Conservation (phyloP, 2,888 invertebrate species). For the Nasonia oneida region DNA sequence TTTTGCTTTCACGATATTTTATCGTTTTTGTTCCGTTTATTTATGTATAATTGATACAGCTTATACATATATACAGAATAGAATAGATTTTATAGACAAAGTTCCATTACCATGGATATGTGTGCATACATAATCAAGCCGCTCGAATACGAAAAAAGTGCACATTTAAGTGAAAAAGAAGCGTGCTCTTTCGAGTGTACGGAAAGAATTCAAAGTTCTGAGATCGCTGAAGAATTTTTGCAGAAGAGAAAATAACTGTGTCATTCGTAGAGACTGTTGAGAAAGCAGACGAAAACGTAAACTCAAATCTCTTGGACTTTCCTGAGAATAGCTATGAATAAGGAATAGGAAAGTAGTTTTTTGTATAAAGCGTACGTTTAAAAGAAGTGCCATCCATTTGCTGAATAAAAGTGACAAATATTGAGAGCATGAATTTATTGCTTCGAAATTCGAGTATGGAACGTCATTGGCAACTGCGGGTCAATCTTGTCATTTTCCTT, state of each 20-base stretch:
- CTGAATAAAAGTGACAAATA: constrained; percentile 43
- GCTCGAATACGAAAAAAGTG: constrained; percentile 16
- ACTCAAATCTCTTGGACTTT: constrained; percentile 8
- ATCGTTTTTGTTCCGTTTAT: constrained; percentile 31
- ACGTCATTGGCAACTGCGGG: constrained; percentile 74
- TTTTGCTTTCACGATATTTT: constrained; percentile 9
- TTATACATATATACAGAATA: not conserved
- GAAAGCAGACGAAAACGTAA: not conserved
- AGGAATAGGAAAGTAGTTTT: constrained; percentile 36
- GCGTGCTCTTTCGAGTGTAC: not conserved
- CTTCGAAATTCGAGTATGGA: constrained; percentile 63
- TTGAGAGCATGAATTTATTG: constrained; percentile 42
- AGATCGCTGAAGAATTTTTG: not conserved
- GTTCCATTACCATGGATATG: constrained; percentile 21
- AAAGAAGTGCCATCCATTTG: constrained; percentile 67
- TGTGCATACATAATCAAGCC: not conserved
- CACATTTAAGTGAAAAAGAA: not conserved
- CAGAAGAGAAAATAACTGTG: not conserved
- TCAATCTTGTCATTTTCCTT: constrained; percentile 78
- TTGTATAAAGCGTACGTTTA: constrained; percentile 46
- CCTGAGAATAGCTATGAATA: not conserved
- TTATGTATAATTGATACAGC: constrained; percentile 9
- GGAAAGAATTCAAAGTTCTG: not conserved
- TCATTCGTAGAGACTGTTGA: not conserved
- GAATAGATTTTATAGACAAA: constrained; percentile 33